phyloP scores from a whole-genome alignment of 2,797 vertebrate species.

The Xerus rutilus region DNA sequence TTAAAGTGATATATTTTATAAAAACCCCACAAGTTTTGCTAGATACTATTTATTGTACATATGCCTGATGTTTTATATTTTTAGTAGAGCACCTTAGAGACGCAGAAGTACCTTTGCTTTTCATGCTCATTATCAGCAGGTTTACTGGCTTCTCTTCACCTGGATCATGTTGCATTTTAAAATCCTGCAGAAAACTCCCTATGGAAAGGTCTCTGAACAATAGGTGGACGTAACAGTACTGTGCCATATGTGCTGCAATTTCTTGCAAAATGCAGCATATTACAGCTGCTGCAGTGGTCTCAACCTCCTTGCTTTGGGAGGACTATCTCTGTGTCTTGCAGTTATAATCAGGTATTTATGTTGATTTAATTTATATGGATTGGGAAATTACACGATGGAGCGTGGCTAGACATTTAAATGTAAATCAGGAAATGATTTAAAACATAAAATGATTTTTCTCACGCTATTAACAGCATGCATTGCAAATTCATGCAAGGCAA shows the following conservation, averaged over 20 bases:
- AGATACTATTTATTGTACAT: background rate
- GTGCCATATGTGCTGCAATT: slow-evolving; percentile 13
- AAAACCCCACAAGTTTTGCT: background rate
- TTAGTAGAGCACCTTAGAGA: background rate
- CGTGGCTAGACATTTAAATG: slow-evolving; percentile 60
- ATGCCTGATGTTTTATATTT: background rate
- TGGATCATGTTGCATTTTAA: slow-evolving; percentile 43
- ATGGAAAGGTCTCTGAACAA: slow-evolving; percentile 55
- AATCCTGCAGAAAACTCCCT: slow-evolving; percentile 48
- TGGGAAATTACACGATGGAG: slow-evolving; percentile 35
- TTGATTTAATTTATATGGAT: slow-evolving; percentile 58
- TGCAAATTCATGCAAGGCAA: slow-evolving; percentile 84
- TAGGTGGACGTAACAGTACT: background rate
- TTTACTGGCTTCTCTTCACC: background rate
- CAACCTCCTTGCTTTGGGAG: slow-evolving; percentile 14
- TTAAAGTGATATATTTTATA: background rate
- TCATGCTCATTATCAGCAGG: background rate
- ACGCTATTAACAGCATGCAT: slow-evolving; percentile 79
- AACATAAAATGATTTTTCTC: slow-evolving; percentile 60
- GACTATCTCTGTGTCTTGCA: slow-evolving; percentile 3
- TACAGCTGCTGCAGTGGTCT: slow-evolving; percentile 22
- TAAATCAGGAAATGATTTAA: slow-evolving; percentile 61
- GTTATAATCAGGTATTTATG: slow-evolving; percentile 66
- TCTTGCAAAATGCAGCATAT: slow-evolving; percentile 56
- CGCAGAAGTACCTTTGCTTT: background rate